Conservation (phyloP, 2,888 invertebrate species). For the Ectemnius continuus region DNA sequence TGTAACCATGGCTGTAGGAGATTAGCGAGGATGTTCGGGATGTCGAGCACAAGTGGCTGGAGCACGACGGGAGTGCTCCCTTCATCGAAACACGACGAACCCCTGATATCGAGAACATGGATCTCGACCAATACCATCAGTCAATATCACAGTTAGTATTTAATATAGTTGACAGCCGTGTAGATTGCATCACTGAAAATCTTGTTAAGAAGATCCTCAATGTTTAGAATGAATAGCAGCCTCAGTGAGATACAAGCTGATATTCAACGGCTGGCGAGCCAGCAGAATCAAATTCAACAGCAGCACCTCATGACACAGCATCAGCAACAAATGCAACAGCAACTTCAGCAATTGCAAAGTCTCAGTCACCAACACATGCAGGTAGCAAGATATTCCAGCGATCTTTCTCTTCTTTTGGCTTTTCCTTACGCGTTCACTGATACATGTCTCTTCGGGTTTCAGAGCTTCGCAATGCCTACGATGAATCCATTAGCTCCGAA, state of each 20-base stretch:
- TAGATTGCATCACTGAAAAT: too few species aligned
- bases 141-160: slow-evolving; percentile 88
- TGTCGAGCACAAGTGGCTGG: slow-evolving; percentile 84
- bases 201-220: too few species aligned
- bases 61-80: slow-evolving; percentile 80
- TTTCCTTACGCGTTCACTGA: not conserved
- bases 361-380: slow-evolving; percentile 75
- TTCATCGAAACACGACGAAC: slow-evolving; percentile 84
- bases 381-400: slow-evolving; percentile 30
- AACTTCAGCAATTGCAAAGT: slow-evolving; percentile 80
- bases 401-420: too few species aligned
- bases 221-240: slow-evolving; percentile 91
- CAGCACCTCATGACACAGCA: slow-evolving; percentile 82
- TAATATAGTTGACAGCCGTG: too few species aligned
- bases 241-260: slow-evolving; percentile 96
- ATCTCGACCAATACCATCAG: slow-evolving; percentile 89
- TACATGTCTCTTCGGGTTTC: slow-evolving; percentile 7
- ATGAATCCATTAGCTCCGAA: slow-evolving; percentile 72
- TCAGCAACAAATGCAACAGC: slow-evolving; percentile 80
- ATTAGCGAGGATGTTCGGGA: slow-evolving; percentile 81
- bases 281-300: slow-evolving; percentile 87
- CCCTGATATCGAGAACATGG: slow-evolving; percentile 89
- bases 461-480: slow-evolving; percentile 69
- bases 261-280: slow-evolving; percentile 92
- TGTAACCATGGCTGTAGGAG: slow-evolving; percentile 78